A percentile compares a stretch with the other conserved stretches of the same genome.
These are phyloP conservation scores for Trachelus troglodyta DNA, from an alignment of 2,888 invertebrate species.

Conservation along the genomic window DNA sequence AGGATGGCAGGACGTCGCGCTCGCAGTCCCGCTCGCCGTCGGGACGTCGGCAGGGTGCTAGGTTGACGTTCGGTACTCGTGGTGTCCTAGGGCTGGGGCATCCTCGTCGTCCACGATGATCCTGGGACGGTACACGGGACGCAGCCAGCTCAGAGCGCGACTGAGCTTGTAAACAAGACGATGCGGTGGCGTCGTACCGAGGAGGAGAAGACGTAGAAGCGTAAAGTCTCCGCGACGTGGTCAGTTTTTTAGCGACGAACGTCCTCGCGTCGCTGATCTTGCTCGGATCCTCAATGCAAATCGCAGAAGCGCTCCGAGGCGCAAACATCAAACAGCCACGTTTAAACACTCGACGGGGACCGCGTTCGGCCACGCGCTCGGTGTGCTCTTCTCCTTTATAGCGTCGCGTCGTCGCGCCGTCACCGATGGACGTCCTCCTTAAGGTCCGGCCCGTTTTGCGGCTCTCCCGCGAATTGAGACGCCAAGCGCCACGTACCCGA, in stretches of 20 bases:
- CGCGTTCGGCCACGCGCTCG: neutral
- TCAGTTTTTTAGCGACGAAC: neutral
- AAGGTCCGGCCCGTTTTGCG: neutral
- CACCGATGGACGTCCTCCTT: neutral
- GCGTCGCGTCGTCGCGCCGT: neutral
- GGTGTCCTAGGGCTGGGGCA: neutral
- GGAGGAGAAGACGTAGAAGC: neutral
- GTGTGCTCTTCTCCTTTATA: neutral
- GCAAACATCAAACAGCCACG: neutral
- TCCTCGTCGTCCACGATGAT: neutral
- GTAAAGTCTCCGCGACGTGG: too few relatives aligned
- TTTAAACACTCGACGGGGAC: neutral
- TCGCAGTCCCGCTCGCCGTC: conserved; percentile 8
- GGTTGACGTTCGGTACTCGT: neutral
- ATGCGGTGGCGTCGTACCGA: neutral
- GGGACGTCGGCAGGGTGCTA: conserved; percentile 6
- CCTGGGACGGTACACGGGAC: neutral
- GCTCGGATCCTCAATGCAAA: neutral
- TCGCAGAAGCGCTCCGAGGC: neutral
- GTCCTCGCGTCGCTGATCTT: neutral
- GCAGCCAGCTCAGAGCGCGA: neutral
- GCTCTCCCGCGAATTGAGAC: neutral
- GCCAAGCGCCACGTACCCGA: neutral
- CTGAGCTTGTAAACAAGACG: neutral
- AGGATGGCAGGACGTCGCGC: conserved; percentile 7